A percentile compares a stretch with the other conserved stretches of the same genome.
phyloP scores from a whole-genome alignment of 2,797 vertebrate genomes.

The Galagoides demidoff region DNA sequence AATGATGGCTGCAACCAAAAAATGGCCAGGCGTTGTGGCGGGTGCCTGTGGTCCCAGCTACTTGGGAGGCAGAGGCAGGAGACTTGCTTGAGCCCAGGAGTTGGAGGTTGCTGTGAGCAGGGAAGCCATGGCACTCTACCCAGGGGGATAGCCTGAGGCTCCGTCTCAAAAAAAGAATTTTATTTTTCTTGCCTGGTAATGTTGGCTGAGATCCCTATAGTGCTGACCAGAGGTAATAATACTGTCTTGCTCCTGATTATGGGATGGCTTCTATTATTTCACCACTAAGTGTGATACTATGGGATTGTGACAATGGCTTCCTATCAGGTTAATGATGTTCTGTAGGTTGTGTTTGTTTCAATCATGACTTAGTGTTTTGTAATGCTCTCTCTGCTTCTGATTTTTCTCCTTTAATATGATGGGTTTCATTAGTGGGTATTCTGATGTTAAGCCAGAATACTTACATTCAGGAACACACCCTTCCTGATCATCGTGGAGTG shows the following conservation, averaged over 20 bases:
- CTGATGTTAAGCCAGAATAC: not conserved
- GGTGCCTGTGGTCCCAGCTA: too few relatives aligned
- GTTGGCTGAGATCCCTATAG: not conserved
- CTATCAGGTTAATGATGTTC: not conserved
- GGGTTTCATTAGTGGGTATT: not conserved
- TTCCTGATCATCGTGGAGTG: not conserved
- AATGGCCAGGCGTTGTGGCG: too few relatives aligned
- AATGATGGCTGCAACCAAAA: too few relatives aligned
- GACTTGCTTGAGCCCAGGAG: too few relatives aligned
- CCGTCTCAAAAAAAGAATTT: too few relatives aligned
- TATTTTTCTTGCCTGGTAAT: not conserved
- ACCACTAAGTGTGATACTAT: not conserved
- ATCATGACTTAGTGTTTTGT: not conserved
- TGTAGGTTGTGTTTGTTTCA: not conserved
- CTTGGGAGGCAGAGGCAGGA: too few relatives aligned
- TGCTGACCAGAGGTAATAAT: not conserved
- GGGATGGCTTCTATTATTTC: not conserved
- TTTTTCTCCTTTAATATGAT: constrained; percentile 27
- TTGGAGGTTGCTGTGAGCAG: too few relatives aligned
- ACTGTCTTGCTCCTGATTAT: not conserved
- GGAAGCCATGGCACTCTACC: too few relatives aligned
- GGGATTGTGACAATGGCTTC: not conserved
- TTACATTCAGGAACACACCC: not conserved
- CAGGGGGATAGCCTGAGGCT: too few relatives aligned
- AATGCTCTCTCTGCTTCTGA: not conserved